Evolutionary conservation across 2,797 vertebrate genomes (phyloP).

Genomic region (Enteromius afrohamiltoni): DNA sequence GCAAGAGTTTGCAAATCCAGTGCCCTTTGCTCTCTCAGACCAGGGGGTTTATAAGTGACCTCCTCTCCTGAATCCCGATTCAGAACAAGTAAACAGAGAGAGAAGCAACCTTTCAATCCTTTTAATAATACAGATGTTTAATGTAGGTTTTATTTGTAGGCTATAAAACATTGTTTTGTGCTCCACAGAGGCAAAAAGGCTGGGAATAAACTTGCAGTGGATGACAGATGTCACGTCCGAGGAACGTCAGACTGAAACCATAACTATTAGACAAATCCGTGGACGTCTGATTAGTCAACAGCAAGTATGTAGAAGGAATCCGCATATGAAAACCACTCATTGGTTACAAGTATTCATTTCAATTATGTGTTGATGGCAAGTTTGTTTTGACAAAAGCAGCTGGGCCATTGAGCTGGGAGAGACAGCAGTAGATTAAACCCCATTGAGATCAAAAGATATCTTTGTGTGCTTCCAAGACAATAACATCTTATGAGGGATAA

Average conservation of each 20-base stretch:
- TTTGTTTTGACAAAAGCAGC: constrained; percentile 77
- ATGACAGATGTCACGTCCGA: constrained; percentile 6
- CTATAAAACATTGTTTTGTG: not conserved
- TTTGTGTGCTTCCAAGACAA: constrained; percentile 76
- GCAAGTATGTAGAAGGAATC: constrained; percentile 68
- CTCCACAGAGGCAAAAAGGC: not conserved
- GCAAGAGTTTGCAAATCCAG: constrained; percentile 63
- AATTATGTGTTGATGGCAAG: constrained; percentile 74
- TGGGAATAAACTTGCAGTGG: not conserved
- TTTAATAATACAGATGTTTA: not conserved
- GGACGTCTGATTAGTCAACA: constrained; percentile 65
- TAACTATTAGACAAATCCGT: constrained; percentile 61
- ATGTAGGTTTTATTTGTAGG: not conserved
- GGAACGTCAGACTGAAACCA: constrained; percentile 45
- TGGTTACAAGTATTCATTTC: constrained; percentile 71
- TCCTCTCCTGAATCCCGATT: constrained; percentile 40
- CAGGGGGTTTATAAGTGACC: constrained; percentile 64
- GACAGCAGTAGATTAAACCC: constrained; percentile 78
- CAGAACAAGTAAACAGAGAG: not conserved
- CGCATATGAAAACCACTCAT: constrained; percentile 75
- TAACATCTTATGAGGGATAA: constrained; percentile 83
- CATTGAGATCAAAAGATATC: constrained; percentile 80
- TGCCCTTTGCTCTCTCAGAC: constrained; percentile 62
- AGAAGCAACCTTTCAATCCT: not conserved
- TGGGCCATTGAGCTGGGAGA: constrained; percentile 68